phyloP scores from a whole-genome alignment of 2,888 invertebrate species.

The Drosophila kokeensis region DNA sequence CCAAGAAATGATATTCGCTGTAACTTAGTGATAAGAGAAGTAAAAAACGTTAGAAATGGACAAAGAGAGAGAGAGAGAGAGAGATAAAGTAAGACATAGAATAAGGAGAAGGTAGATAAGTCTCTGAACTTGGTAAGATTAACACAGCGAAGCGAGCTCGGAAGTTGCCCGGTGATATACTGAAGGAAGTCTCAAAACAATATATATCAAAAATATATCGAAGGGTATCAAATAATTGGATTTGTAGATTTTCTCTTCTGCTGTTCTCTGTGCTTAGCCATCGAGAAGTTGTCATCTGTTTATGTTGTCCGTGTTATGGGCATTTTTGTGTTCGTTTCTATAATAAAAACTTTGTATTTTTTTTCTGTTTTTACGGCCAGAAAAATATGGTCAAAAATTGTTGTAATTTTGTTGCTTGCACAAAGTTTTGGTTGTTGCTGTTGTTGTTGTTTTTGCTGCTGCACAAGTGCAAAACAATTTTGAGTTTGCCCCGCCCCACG shows the following conservation, averaged over 20 bases:
- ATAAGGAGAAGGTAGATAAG: neutral
- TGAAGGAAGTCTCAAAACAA: neutral
- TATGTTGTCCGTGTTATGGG: constrained; percentile 1
- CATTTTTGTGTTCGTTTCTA: constrained; percentile 4
- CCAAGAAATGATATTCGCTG: no score
- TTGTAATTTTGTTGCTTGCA: constrained; percentile 1
- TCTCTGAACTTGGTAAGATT: neutral
- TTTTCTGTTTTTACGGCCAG: neutral
- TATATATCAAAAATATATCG: no score
- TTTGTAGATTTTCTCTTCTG: neutral
- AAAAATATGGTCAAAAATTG: neutral
- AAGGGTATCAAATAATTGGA: neutral
- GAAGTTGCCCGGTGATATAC: neutral
- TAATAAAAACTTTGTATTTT: constrained; percentile 30
- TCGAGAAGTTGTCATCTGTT: constrained; percentile 6
- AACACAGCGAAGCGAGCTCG: neutral
- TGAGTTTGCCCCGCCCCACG: constrained; percentile 22
- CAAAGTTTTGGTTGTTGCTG: constrained; percentile 8
- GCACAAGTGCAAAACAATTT: constrained; percentile 41
- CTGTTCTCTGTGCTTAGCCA: neutral
- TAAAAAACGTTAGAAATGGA: neutral
- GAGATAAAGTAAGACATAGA: neutral
- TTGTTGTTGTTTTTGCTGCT: constrained; percentile 19
- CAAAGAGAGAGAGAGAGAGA: neutral
- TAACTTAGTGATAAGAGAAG: neutral